phyloP scores from a whole-genome alignment of 2,797 vertebrate genomes.

The Myotis planiceps region DNA sequence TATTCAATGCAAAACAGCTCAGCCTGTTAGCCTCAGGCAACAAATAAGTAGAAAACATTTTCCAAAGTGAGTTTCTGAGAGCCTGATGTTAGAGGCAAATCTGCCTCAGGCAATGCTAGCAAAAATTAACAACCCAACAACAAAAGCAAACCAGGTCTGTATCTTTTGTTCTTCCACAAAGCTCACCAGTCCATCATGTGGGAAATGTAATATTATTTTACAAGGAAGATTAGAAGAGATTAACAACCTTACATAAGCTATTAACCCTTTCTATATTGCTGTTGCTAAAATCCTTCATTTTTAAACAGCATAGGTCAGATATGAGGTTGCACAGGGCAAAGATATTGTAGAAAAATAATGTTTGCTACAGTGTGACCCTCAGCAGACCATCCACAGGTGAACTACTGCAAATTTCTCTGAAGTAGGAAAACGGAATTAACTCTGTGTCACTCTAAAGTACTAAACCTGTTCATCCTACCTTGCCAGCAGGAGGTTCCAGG shows the following conservation, averaged over 20 bases:
- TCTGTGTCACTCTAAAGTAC: background rate
- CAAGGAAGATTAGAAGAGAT: background rate
- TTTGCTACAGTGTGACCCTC: background rate
- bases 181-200: background rate
- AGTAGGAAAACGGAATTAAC: background rate
- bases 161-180: background rate
- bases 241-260: background rate
- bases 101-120: slow-evolving; percentile 45
- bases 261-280: background rate
- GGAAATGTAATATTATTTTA: background rate
- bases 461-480: background rate
- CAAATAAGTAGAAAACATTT: slow-evolving; percentile 72
- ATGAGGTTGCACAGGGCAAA: background rate
- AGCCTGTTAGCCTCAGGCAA: slow-evolving; percentile 67
- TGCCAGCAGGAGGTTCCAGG: background rate
- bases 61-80: slow-evolving; percentile 77
- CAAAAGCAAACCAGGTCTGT: slow-evolving; percentile 32
- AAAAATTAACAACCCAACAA: slow-evolving; percentile 46
- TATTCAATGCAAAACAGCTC: slow-evolving; percentile 67
- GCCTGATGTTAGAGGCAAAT: slow-evolving; percentile 75
- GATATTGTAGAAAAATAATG: background rate
- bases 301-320: slow-evolving; percentile 5
- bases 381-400: background rate
- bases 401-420: background rate
- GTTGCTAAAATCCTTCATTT: background rate